A percentile compares a stretch with the other conserved stretches of the same genome.
Conservation (phyloP, 2,888 invertebrate genomes). For the Branchellion lobata region DNA sequence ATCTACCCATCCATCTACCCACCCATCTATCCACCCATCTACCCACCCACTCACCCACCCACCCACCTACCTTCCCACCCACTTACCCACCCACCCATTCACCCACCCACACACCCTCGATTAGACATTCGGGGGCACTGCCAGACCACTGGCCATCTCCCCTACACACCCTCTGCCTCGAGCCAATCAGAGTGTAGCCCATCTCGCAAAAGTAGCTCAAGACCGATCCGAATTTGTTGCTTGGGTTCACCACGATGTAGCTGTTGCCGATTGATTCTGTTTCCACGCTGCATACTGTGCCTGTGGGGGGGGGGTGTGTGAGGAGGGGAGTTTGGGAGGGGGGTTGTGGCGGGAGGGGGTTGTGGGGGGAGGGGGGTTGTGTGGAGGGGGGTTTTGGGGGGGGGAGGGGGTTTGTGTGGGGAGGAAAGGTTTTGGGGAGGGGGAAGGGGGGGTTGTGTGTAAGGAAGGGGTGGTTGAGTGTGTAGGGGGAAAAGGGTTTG, state of each 20-base stretch:
- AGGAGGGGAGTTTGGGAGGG: no score
- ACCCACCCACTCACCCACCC: conserved; percentile 22
- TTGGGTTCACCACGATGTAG: conserved; percentile 57
- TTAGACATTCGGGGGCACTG: conserved; percentile 59
- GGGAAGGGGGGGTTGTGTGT: no score
- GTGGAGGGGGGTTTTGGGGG: no score
- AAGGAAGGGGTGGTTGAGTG: no score
- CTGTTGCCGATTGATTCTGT: conserved; percentile 59
- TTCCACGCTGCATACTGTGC: conserved; percentile 57
- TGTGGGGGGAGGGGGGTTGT: no score
- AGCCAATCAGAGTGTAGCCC: conserved; percentile 62
- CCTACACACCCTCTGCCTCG: conserved; percentile 61
- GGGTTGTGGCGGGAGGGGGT: no score
- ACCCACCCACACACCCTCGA: conserved; percentile 34
- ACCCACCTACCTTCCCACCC: conserved; percentile 11
- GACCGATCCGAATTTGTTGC: conserved; percentile 54
- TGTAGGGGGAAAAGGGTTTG: no score
- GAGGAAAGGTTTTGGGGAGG: no score
- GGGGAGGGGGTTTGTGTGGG: no score
- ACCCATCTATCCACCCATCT: conserved; percentile 54
- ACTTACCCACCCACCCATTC: conserved; percentile 47
- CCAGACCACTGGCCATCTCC: conserved; percentile 64
- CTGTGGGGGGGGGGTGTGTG: conserved; percentile 51
- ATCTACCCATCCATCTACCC: no score
- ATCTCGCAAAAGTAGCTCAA: conserved; percentile 59